Evolutionary conservation across 2,888 invertebrate genomes (phyloP), one percentile per base, ranked within the genome.

Genomic region (Brachyopa scutellaris): DNA sequence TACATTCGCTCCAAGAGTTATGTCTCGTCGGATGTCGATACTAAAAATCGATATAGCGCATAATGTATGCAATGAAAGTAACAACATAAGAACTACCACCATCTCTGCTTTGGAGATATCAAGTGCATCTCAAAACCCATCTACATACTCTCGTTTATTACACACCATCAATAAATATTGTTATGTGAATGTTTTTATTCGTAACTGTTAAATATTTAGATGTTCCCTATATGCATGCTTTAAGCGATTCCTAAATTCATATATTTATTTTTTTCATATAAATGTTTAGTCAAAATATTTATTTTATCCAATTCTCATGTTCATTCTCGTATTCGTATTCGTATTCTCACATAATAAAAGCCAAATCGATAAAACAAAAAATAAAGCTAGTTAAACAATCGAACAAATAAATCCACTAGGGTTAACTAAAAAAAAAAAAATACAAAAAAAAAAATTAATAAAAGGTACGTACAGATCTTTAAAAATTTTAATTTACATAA

Each of bases 221-320:
- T 69, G 55, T 64, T 76, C 57, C 80, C 76, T 67, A 23, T 40
- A 36, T 80, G 80, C 80, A 80, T 80, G 80, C 29, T 59, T 70
- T 42, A 55, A 69, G 62, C 67, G 70, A 40, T 72, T 40, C 38
- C 40, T n/a, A n/a, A 36, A 59, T 29, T 23, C 36, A 53, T 45
- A 21, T 62, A 36, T 36, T 33, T 31, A 73, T 31, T 61, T 47
- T 49, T 55, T 38, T 55, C 79, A 67, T 80, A n/a, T n/a, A 67
- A 69, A 69, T 80, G 80, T 80, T 76, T 76, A 62, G 57, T 17
- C n/a, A 67, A 36, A 61, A 40, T 55, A 72, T 47, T 72, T 61
- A 1, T 57, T 64, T 64, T 29, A 36, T 80, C 67, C 79, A 80
- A 76, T 80, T 80, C 80, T 80, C 80, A 80, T 80, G 62, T 80